Conservation (phyloP, 2,888 invertebrate genomes). For the Phlogophora meticulosa region DNA sequence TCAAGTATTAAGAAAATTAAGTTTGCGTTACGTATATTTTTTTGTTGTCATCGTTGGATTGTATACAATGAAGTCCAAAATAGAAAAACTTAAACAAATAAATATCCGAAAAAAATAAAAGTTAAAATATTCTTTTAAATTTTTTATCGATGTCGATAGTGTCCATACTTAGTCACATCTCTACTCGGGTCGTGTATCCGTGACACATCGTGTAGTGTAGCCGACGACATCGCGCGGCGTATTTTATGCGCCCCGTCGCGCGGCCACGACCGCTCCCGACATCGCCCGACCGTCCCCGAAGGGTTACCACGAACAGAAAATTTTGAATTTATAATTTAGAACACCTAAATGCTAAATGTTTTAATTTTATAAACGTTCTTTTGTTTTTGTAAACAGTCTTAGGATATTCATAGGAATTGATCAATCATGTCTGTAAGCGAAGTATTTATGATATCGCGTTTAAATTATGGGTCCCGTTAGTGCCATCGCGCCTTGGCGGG, state of each 20-base stretch:
- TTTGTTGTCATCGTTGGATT: not conserved
- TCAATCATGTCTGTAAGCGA: conserved; percentile 18
- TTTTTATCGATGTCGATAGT: conserved; percentile 57
- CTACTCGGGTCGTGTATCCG: conserved; percentile 81
- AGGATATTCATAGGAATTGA: conserved; percentile 10
- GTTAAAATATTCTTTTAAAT: not conserved
- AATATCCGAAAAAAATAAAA: not conserved
- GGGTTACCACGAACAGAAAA: conserved; percentile 47
- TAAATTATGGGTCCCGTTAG: conserved; percentile 27
- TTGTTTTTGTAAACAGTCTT: conserved; percentile 23
- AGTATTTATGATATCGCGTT: conserved; percentile 26
- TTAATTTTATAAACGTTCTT: conserved; percentile 1
- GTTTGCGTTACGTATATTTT: not conserved
- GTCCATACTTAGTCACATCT: conserved; percentile 34
- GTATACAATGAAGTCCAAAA: not conserved
- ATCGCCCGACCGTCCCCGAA: conserved; percentile 50
- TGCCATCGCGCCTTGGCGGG: not conserved
- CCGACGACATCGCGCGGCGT: conserved; percentile 76
- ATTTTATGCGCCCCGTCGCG: conserved; percentile 85
- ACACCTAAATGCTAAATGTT: not conserved
- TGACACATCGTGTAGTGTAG: conserved; percentile 81
- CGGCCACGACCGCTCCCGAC: conserved; percentile 67
- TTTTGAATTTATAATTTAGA: conserved; percentile 25
- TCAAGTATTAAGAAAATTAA: not conserved
- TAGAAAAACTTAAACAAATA: not conserved